Conservation (phyloP, 2,888 invertebrate genomes). For the Pheosia gnoma region DNA sequence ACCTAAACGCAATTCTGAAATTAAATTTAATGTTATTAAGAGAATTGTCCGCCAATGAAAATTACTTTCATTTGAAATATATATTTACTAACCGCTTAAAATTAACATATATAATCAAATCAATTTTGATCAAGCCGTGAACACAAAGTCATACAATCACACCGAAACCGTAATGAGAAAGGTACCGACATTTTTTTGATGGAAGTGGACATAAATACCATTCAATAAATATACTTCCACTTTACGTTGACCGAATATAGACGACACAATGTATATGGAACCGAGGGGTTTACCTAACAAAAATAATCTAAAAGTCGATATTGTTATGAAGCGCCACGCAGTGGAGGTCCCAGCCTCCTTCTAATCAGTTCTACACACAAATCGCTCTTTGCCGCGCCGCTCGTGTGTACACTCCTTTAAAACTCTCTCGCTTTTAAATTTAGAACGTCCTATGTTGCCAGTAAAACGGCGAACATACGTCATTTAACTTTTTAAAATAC, state of each 20-base stretch:
- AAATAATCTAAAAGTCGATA: constrained; percentile 47
- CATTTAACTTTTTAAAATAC: constrained; percentile 42
- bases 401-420: constrained; percentile 66
- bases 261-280: constrained; percentile 18
- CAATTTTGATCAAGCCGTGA: not conserved
- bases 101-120: not conserved
- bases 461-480: constrained; percentile 30
- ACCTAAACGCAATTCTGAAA: too few relatives aligned
- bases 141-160: not conserved
- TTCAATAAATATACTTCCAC: constrained; percentile 12
- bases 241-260: constrained; percentile 9
- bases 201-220: constrained; percentile 11
- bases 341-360: constrained; percentile 66
- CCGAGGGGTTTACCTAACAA: constrained; percentile 34
- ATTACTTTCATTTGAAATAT: too few relatives aligned
- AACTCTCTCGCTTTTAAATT: constrained; percentile 37
- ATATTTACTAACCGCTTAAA: too few relatives aligned
- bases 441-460: constrained; percentile 47
- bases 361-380: constrained; percentile 76
- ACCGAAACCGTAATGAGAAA: constrained; percentile 3
- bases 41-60: too few relatives aligned
- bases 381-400: constrained; percentile 66
- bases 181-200: constrained; percentile 1
- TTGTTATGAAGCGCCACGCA: constrained; percentile 68
- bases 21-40: too few relatives aligned